These are phyloP conservation scores for Lota lota DNA, from an alignment of 2,113 vertebrate species.

Conservation along the genomic window DNA sequence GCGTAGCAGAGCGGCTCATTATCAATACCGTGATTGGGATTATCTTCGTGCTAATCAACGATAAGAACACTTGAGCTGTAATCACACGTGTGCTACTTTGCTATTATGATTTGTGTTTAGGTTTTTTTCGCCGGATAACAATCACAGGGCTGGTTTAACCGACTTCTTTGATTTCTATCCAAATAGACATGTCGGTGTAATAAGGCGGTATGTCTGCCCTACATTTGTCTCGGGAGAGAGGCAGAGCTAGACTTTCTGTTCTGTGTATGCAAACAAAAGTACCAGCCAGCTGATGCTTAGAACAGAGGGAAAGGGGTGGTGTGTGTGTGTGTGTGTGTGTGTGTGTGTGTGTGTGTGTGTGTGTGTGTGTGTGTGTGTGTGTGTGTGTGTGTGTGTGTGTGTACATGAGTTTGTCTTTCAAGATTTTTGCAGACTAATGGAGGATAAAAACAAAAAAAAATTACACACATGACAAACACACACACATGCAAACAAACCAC, in stretches of 20 bases:
- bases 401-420: neutral
- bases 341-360: neutral
- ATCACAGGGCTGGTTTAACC: slow-evolving; percentile 7
- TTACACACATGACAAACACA: slow-evolving; percentile 22
- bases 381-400: slow-evolving; percentile 9
- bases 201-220: slow-evolving; percentile 15
- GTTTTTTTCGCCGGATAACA: slow-evolving; percentile 30
- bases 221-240: slow-evolving; percentile 22
- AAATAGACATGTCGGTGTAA: slow-evolving; percentile 44
- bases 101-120: too few relatives aligned
- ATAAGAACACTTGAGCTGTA: slow-evolving; percentile 43
- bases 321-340: slow-evolving; percentile 2
- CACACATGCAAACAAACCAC: too few relatives aligned
- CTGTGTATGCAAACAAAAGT: slow-evolving; percentile 7
- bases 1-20: slow-evolving; percentile 36
- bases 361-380: neutral
- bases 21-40: slow-evolving; percentile 55
- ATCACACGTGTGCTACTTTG: neutral
- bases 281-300: slow-evolving; percentile 1
- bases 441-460: neutral
- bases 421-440: too few relatives aligned
- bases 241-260: neutral
- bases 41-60: slow-evolving; percentile 46
- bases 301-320: slow-evolving; percentile 7
- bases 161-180: slow-evolving; percentile 40